phyloP scores from a whole-genome alignment of 1,140 invertebrate species.

The Lutraria rhynchaena region DNA sequence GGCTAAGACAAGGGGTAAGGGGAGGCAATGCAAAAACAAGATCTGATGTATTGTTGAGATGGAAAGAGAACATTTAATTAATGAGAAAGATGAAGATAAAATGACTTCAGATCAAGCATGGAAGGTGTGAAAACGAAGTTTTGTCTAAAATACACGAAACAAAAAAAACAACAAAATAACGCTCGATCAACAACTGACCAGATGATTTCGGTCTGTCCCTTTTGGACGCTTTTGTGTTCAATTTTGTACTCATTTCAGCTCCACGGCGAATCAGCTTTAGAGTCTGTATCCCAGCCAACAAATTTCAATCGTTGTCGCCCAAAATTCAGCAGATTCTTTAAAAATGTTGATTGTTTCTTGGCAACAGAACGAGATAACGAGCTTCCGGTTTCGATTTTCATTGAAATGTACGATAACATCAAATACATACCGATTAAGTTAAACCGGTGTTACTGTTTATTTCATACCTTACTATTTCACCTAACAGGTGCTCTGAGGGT shows the following conservation, averaged over 20 bases:
- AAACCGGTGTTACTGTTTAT: too few relatives aligned
- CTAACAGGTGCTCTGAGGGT: too few relatives aligned
- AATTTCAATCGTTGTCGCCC: neutral
- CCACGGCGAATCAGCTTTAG: too few relatives aligned
- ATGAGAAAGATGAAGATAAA: too few relatives aligned
- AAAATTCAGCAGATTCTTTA: neutral
- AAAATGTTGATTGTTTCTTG: conserved; percentile 31
- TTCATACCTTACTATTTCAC: too few relatives aligned
- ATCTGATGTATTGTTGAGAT: too few relatives aligned
- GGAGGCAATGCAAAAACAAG: too few relatives aligned
- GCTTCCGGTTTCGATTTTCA: conserved; percentile 42
- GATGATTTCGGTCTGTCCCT: conserved; percentile 45
- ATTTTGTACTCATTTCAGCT: conserved; percentile 29
- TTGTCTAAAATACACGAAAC: neutral
- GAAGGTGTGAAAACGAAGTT: too few relatives aligned
- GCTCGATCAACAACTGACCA: conserved; percentile 16
- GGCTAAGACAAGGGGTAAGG: too few relatives aligned
- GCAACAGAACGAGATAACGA: neutral
- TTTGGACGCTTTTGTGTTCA: conserved; percentile 44
- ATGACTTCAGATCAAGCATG: too few relatives aligned
- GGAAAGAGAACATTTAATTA: too few relatives aligned
- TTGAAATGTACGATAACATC: conserved; percentile 3
- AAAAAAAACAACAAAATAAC: neutral
- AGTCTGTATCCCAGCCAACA: neutral
- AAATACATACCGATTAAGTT: neutral